A percentile compares a stretch with the other conserved stretches of the same genome.
phyloP scores from a whole-genome alignment of 2,797 vertebrate genomes.

The Crenuchus spilurus region DNA sequence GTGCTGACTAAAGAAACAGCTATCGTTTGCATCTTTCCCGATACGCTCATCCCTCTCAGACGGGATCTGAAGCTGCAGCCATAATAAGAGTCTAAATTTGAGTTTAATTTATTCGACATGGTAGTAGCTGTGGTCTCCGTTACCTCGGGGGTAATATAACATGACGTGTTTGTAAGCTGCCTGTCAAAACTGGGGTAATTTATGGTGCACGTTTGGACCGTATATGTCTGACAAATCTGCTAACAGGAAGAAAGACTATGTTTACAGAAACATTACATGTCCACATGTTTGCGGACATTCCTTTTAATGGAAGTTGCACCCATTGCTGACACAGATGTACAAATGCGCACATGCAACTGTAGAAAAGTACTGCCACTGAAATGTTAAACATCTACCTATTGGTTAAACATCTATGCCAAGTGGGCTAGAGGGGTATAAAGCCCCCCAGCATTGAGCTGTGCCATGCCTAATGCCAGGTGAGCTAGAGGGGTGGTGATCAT shows the following conservation, averaged over 20 bases:
- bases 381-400: too few relatives aligned
- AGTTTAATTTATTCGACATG: constrained; percentile 62
- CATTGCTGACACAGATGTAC: too few relatives aligned
- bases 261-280: too few relatives aligned
- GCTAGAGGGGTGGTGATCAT: too few relatives aligned
- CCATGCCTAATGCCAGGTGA: too few relatives aligned
- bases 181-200: constrained; percentile 61
- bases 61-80: constrained; percentile 47
- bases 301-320: too few relatives aligned
- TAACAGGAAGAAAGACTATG: constrained; percentile 12
- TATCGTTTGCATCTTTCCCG: constrained; percentile 43
- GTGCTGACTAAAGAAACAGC: constrained; percentile 71
- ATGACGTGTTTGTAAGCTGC: constrained; percentile 67
- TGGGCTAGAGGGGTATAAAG: too few relatives aligned
- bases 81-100: constrained; percentile 59
- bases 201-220: constrained; percentile 22
- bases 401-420: too few relatives aligned
- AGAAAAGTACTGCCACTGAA: too few relatives aligned
- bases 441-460: too few relatives aligned
- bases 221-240: constrained; percentile 1
- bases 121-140: constrained; percentile 43
- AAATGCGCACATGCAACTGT: too few relatives aligned
- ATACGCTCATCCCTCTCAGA: constrained; percentile 32
- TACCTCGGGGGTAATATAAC: constrained; percentile 60
- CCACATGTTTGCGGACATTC: too few relatives aligned